Evolutionary conservation across 2,797 vertebrate species (phyloP).

Genomic region (Argentina silus): DNA sequence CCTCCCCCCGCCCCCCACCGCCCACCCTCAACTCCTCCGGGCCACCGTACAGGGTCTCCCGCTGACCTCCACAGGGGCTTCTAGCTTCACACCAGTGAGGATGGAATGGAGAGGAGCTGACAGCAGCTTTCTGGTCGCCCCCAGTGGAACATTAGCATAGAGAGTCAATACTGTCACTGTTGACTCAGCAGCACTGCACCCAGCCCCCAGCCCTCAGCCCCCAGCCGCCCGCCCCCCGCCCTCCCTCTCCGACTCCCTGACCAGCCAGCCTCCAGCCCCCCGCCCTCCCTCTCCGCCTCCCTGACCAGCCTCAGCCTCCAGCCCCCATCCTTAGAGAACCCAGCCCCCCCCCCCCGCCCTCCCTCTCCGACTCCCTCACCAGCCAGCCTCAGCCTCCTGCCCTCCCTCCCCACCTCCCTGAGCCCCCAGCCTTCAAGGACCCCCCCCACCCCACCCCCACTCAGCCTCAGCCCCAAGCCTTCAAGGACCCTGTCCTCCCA

Average conservation of each 20-base stretch:
- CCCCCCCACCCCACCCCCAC: no score
- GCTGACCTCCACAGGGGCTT: slow-evolving; percentile 7
- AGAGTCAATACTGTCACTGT: slow-evolving; percentile 11
- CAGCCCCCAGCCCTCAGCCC: neutral
- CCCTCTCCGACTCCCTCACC: neutral
- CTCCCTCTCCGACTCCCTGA: no score
- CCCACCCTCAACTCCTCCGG: neutral
- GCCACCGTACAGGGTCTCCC: neutral
- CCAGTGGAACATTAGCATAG: slow-evolving; percentile 25
- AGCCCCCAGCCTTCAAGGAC: no score
- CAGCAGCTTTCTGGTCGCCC: slow-evolving; percentile 10
- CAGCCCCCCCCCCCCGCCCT: neutral
- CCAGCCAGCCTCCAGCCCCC: no score
- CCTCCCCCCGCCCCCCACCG: neutral
- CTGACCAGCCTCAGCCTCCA: neutral
- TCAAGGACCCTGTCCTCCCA: no score
- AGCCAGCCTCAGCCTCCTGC: neutral
- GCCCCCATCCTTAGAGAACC: neutral
- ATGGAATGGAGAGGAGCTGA: slow-evolving; percentile 19
- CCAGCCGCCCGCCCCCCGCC: no score
- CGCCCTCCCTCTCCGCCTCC: neutral
- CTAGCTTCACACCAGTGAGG: neutral
- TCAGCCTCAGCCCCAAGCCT: no score
- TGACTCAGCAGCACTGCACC: slow-evolving; percentile 16
- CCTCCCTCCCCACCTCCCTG: neutral